Base-by-base conservation (phyloP, 2,113 vertebrate species). In the Mormyrus iriodes region DNA sequence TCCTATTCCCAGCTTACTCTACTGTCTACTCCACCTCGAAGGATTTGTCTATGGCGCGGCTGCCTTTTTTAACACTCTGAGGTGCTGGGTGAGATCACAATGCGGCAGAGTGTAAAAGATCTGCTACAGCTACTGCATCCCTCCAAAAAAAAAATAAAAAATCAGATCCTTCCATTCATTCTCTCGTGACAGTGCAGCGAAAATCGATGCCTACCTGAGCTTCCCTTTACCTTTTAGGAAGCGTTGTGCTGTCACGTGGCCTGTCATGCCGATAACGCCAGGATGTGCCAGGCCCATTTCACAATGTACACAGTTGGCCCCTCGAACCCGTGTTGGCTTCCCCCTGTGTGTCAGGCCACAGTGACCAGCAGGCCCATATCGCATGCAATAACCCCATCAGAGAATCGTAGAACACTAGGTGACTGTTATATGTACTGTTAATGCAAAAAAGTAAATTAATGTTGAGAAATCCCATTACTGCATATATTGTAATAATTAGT, bases 401-500 rank as follows among this genome's bases (percentile, higher is more conserved):
- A 46, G 42, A 86, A 24, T 44, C 0, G 52, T 89, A 85, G 79
- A 19, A 85, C 39, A 85, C 52, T 39, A 83, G 51, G 51, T 84
- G 88, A 89, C 79, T 89, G 88, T 89, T 89, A 89, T 31, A 84
- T 84, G 35, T 89, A 27, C 79, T 27, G 76, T 85, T 52, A 89
- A 89, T 49, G 88, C 88, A 85, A 89, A 89, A 46, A 89, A 48
- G 48, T 58, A 7, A 88, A 48, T 53, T 27, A n/a, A 51, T 15
- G 58, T 24, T 65, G 27, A 15, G 44, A 73, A 76, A 88, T 48
- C 21, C 44, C n/a, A 51, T 44, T 83, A 83, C 79, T 42, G 17
- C 53, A 55, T 87, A 55, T 61, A 87, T 39, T 19, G 31, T 31
- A 61, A 27, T 42, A 86, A 88, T 89, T 76, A 89, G 51, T 27